Evolutionary conservation across 2,797 vertebrate species (phyloP).

Genomic region (Trematomus bernacchii): DNA sequence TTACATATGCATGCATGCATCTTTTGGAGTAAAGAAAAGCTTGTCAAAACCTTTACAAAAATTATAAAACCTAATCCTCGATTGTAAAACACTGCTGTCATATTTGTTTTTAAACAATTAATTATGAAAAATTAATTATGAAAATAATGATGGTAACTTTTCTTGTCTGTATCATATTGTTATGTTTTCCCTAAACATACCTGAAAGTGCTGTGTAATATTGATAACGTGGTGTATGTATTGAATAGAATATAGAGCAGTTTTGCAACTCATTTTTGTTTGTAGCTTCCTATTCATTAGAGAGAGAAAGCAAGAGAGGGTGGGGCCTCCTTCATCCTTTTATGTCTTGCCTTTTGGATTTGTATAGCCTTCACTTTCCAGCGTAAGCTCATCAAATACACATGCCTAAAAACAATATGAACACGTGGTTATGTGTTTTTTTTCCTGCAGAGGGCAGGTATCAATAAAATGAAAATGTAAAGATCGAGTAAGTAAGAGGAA

Average conservation of each 20-base stretch:
- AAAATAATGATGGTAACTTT: background rate
- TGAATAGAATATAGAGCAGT: constrained; percentile 49
- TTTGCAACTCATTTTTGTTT: background rate
- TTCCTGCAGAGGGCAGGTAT: background rate
- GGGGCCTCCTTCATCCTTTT: constrained; percentile 81
- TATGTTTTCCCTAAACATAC: background rate
- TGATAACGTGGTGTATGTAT: constrained; percentile 11
- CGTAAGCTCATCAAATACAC: background rate
- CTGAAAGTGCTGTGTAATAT: background rate
- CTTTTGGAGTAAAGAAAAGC: background rate
- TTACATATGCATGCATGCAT: background rate
- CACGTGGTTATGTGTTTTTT: constrained; percentile 20
- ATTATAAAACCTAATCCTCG: background rate
- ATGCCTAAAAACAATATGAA: background rate
- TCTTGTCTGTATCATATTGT: background rate
- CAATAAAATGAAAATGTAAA: background rate
- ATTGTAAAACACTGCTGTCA: background rate
- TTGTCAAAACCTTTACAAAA: background rate
- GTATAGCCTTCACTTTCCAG: background rate
- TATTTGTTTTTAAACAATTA: background rate
- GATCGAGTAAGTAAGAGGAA: background rate
- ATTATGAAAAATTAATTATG: background rate
- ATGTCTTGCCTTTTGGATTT: constrained; percentile 85
- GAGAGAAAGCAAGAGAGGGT: background rate
- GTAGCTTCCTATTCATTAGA: background rate